Percentiles rank a stretch among this genome's conserved stretches.
These are phyloP conservation scores for Lethrus apterus DNA, from an alignment of 1,140 invertebrate genomes.

Conservation along the genomic window DNA sequence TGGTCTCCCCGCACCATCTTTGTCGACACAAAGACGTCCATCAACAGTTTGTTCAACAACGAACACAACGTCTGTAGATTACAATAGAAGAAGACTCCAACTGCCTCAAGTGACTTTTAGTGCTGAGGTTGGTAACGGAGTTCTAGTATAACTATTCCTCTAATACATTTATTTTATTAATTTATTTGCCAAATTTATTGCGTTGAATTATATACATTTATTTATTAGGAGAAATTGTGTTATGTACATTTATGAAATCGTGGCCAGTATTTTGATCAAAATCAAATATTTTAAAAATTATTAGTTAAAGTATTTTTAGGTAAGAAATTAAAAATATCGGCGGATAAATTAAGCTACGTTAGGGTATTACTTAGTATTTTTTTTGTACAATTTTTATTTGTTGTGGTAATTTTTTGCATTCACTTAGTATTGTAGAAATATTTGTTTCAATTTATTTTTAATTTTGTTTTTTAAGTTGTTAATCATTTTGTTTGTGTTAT, in stretches of 20 bases:
- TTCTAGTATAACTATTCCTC: conserved; percentile 47
- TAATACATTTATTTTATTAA: conserved; percentile 6
- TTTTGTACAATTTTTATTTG: conserved; percentile 13
- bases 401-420: neutral
- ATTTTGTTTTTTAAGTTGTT: conserved; percentile 19
- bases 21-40: conserved; percentile 37
- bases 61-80: conserved; percentile 46
- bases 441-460: conserved; percentile 7
- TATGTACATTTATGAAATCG: neutral
- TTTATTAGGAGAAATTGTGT: no score
- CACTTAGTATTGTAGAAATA: conserved; percentile 8
- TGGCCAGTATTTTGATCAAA: conserved; percentile 14
- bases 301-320: conserved; percentile 5
- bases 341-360: neutral
- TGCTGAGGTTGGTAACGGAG: conserved; percentile 73
- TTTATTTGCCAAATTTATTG: neutral
- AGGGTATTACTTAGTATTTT: conserved; percentile 7
- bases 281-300: no score
- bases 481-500: conserved; percentile 7
- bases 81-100: conserved; percentile 53
- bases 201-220: conserved; percentile 1
- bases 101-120: conserved; percentile 75
- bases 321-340: neutral
- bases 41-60: conserved; percentile 51
- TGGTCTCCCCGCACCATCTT: conserved; percentile 18